Evolutionary conservation across 2,113 vertebrate species (phyloP).

Genomic region (Bothrops jararaca): DNA sequence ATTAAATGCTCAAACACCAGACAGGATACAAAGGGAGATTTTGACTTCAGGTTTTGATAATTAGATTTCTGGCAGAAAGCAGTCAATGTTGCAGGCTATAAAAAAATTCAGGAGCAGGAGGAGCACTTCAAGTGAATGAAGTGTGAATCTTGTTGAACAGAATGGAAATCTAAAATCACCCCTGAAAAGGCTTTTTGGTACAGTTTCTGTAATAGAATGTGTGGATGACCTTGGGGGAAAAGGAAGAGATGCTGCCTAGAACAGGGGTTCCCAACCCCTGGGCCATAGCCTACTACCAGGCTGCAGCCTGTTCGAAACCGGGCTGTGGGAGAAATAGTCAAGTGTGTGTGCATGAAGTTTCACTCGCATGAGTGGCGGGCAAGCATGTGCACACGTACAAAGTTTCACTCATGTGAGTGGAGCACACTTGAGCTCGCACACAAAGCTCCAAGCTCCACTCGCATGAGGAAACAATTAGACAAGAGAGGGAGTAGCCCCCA

Average conservation of each 20-base stretch:
- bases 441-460: too few relatives aligned
- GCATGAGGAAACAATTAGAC: neutral
- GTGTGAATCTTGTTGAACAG: neutral
- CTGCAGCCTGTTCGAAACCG: neutral
- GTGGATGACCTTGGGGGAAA: neutral
- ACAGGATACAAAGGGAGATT: neutral
- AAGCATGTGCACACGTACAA: neutral
- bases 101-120: neutral
- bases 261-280: neutral
- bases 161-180: neutral
- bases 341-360: neutral
- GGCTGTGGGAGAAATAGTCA: neutral
- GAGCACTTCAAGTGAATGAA: neutral
- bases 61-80: neutral
- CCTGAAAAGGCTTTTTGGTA: neutral
- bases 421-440: too few relatives aligned
- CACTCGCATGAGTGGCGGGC: neutral
- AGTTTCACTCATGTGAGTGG: accelerated
- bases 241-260: neutral
- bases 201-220: neutral
- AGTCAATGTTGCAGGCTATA: neutral
- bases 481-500: too few relatives aligned
- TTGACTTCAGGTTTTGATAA: neutral
- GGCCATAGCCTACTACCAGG: neutral
- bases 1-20: neutral